Conservation (phyloP, 2,113 vertebrate species). For the Elgaria multicarinata region DNA sequence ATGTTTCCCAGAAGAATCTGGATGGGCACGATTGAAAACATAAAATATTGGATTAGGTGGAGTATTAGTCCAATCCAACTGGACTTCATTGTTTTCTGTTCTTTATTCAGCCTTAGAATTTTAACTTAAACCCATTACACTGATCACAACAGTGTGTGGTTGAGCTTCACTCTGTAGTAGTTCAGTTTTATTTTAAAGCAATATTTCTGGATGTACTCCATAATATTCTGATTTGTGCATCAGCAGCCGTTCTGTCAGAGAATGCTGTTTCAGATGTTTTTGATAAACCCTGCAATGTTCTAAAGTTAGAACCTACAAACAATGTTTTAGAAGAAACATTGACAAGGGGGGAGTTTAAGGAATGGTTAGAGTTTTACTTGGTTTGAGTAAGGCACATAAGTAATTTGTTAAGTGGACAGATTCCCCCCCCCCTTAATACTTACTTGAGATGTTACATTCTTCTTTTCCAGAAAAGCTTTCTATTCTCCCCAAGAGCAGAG, state of each 20-base stretch:
- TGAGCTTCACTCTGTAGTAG: not conserved
- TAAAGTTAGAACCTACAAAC: slow-evolving; percentile 1
- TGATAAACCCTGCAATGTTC: not conserved
- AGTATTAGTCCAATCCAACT: not conserved
- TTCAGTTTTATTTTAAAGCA: not conserved
- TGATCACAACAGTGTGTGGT: not conserved
- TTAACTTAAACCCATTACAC: not conserved
- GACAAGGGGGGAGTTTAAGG: slow-evolving; percentile 11
- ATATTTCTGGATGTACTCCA: not conserved
- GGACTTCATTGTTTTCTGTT: not conserved
- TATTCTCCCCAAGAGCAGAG: slow-evolving; percentile 17
- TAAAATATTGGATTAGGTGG: not conserved
- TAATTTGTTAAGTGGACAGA: slow-evolving; percentile 21
- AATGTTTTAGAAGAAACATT: not conserved
- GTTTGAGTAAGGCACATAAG: slow-evolving; percentile 2
- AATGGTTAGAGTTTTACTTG: not conserved
- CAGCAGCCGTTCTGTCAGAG: not conserved
- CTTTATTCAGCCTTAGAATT: not conserved
- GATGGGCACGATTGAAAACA: not conserved
- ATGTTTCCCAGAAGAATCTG: not conserved
- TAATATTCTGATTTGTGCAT: not conserved
- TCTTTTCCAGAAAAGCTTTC: slow-evolving; percentile 14
- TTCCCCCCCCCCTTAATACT: too few species aligned
- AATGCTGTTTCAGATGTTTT: not conserved
- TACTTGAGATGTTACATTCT: slow-evolving; percentile 5